Base-by-base conservation (phyloP, 2,113 vertebrate genomes). In the Leucoraja erinaceus region DNA sequence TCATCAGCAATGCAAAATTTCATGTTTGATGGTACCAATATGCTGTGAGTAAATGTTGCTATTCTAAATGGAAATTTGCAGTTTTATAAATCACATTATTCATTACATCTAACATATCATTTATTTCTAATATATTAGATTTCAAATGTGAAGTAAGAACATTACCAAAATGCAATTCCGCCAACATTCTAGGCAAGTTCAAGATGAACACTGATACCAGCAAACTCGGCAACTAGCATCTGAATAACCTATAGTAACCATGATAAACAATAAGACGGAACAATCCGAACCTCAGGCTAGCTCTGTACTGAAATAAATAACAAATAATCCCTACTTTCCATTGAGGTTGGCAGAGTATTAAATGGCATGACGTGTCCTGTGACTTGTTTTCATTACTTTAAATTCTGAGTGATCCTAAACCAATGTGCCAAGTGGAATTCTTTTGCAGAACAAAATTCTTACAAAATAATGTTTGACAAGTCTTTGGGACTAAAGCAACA, bases 341-440 rank as follows among this genome's bases (percentile, higher is more conserved):
- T 16, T 88, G 28, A 0, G 59, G 54, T 86, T 61, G 54, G 28
- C 56, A 86, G 54, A 25, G 56, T n/a, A 88, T 66, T 88, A 66
- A 88, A 61, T 88, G 83, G 25, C 83, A 86, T 86, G 83, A 59
- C 56, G 14, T 86, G 12, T 16, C 83, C 28, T 88, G 56, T 66
- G 83, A 11, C n/a, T n/a, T 66, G 28, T 31, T 88, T 88, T 88
- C 5, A 63, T 88, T 18, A 31, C 9, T 31, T 88, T 63, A 31
- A 31, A 18, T 88, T 88, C 25, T 88, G 59, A 88, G 2, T 7
- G 59, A 66, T 63, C 59, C 59, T 31, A 88, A 14, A 11, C 28
- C 22, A 84, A 84, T 28, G 10, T 84, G 54, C 54, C 31, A 14
- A 84, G 14, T 63, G 59, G 74, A 25, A n/a, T 6, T 31, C 5